phyloP scores from a whole-genome alignment of 2,797 vertebrate genomes.

The Poecilia velifera region DNA sequence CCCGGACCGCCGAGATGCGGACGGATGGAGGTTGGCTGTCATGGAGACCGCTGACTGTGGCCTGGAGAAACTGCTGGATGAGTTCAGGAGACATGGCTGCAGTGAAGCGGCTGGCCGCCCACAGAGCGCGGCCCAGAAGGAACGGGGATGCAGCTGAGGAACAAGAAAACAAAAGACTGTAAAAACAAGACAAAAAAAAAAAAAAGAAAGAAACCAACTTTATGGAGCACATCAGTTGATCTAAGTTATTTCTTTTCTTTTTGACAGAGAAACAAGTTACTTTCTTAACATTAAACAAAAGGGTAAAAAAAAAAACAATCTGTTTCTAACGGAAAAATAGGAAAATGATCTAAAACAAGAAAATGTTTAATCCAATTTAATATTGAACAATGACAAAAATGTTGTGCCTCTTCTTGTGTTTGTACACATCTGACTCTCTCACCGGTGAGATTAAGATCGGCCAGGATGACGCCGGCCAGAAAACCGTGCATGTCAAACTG shows the following conservation, averaged over 20 bases:
- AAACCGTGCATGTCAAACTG: constrained; percentile 99
- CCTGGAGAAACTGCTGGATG: constrained; percentile 98
- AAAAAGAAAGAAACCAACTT: neutral
- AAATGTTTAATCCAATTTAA: neutral
- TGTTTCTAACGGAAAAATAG: neutral
- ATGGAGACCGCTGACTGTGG: constrained; percentile 95
- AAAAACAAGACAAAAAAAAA: neutral
- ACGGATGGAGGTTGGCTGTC: constrained; percentile 95
- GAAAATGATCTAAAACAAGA: neutral
- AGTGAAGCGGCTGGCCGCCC: constrained; percentile 97
- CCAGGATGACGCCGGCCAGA: constrained; percentile 91
- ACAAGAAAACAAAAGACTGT: neutral
- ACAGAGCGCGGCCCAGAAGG: constrained; percentile 94
- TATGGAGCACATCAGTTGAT: neutral
- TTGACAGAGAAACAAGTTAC: neutral
- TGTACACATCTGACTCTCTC: neutral
- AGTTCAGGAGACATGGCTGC: constrained; percentile 97
- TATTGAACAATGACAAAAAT: neutral
- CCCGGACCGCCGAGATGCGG: constrained; percentile 94
- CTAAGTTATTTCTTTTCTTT: neutral
- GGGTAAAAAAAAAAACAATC: neutral
- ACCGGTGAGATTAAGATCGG: constrained; percentile 95
- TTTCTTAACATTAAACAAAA: neutral
- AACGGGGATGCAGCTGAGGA: constrained; percentile 89
- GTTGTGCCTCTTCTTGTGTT: neutral